Conservation (phyloP, 2,888 invertebrate genomes). For the Odontocolon sp. region DNA sequence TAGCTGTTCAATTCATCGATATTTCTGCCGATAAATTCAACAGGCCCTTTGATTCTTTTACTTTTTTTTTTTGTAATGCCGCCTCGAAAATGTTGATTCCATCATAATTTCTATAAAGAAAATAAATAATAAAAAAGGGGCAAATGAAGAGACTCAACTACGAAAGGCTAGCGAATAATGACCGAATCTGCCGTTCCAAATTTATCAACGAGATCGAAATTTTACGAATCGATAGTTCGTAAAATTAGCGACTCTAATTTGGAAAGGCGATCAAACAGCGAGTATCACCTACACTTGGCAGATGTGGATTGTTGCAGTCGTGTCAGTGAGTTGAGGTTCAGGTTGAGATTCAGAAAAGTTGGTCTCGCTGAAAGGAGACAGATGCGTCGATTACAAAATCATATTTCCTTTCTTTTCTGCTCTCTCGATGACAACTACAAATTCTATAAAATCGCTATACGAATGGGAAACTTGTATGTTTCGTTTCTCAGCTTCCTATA, state of each 20-base stretch:
- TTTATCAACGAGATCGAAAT: background rate
- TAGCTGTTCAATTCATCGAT: too few species aligned
- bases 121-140: slow-evolving; percentile 15
- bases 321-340: slow-evolving; percentile 93
- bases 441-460: slow-evolving; percentile 14
- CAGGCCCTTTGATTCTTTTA: too few species aligned
- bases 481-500: too few species aligned
- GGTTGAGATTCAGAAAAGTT: slow-evolving; percentile 98
- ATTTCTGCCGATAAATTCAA: too few species aligned
- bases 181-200: slow-evolving; percentile 53
- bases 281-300: slow-evolving; percentile 91
- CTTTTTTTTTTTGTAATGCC: too few species aligned
- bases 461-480: background rate
- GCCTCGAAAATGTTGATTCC: too few species aligned
- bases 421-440: slow-evolving; percentile 20
- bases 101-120: background rate
- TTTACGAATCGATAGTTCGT: slow-evolving; percentile 8
- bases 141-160: slow-evolving; percentile 27
- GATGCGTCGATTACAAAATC: slow-evolving; percentile 65
- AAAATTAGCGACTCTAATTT: slow-evolving; percentile 47
- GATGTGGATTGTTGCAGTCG: slow-evolving; percentile 91
- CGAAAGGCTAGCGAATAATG: slow-evolving; percentile 53
- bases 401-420: slow-evolving; percentile 1
- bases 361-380: slow-evolving; percentile 92
- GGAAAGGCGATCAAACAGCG: slow-evolving; percentile 72